Evolutionary conservation across 2,113 vertebrate genomes (phyloP).

Genomic region (Rhinolophus ferrumequinum): DNA sequence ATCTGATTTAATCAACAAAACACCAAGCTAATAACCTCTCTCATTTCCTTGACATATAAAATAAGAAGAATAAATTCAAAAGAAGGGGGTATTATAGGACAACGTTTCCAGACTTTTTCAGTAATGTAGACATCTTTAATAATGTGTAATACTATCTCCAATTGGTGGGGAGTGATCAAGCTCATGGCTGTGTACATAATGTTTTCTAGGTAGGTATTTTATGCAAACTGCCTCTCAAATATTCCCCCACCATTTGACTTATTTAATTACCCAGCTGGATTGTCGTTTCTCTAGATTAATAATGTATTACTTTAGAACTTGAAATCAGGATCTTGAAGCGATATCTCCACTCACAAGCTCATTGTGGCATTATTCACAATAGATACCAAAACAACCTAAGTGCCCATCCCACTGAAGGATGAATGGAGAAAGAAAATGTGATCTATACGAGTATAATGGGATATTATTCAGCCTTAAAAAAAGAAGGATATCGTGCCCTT

Average conservation of each 20-base stretch:
- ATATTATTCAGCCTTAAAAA: not conserved
- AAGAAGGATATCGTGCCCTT: not conserved
- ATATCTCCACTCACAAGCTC: not conserved
- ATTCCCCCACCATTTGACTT: not conserved
- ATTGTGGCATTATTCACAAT: not conserved
- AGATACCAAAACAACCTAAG: not conserved
- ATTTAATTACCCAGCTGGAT: not conserved
- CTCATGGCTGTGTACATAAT: not conserved
- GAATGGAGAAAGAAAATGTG: not conserved
- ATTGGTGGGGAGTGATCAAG: not conserved
- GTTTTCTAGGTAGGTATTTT: not conserved
- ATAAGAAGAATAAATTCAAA: conserved; percentile 65
- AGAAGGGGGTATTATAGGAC: not conserved
- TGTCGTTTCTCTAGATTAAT: not conserved
- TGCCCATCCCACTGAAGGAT: not conserved
- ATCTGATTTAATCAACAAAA: conserved; percentile 69
- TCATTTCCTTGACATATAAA: conserved; percentile 61
- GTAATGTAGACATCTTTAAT: conserved; percentile 26
- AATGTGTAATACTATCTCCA: not conserved
- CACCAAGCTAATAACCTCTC: conserved; percentile 48
- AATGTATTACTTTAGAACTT: not conserved
- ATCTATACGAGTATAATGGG: not conserved
- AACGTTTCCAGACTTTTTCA: not conserved
- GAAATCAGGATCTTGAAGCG: not conserved
- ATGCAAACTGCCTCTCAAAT: not conserved